Evolutionary conservation across 2,113 vertebrate genomes (phyloP), one percentile per base, ranked within the genome.

Genomic region (Ornithorhynchus anatinus): DNA sequence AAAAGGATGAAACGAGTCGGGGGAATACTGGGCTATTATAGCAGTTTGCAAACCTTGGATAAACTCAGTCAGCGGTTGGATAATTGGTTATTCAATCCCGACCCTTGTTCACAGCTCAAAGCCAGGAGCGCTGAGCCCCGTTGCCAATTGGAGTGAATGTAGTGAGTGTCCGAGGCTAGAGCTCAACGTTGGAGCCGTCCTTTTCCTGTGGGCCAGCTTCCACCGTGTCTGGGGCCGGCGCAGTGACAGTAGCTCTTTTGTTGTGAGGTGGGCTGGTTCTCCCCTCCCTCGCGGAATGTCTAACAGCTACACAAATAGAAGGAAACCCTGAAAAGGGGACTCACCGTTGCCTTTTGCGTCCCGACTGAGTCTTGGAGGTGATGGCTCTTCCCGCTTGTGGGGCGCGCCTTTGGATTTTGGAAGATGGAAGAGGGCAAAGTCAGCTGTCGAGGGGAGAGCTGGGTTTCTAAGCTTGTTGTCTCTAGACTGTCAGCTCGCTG

Each of bases 161-260:
- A 93, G 93, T 92, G 95, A 92, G 95, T 97, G 96, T 98, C 84
- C 88, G 94, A 89, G 86, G 92, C 90, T 91, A 88, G 92, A 92
- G 92, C 94, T 92, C 88, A 84, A 53, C 88, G 81, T 84, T 93
- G 94, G 95, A 96, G 95, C 95, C 96, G 95, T 93, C 94, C 95
- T 94, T 96, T 99, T 98, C 97, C 97, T 98, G 96, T 96, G 96
- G 95, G 96, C 95, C 91, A 90, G 68, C 91, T 96, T 95, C 95
- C 96, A 95, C 96, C 94, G 92, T 94, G 95, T 95, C 95, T 96
- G 96, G 95, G 95, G 92, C 95, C 97, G 97, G 96, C 96, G 89
- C 86, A 29, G 93, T 94, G 95, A 99, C 97, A 99, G 96, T 97
- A 93, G 93, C 88, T 85, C 95, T 97, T 94, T 99, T 99, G 97